Evolutionary conservation across 2,113 vertebrate genomes (phyloP).

Genomic region (Bos javanicus): DNA sequence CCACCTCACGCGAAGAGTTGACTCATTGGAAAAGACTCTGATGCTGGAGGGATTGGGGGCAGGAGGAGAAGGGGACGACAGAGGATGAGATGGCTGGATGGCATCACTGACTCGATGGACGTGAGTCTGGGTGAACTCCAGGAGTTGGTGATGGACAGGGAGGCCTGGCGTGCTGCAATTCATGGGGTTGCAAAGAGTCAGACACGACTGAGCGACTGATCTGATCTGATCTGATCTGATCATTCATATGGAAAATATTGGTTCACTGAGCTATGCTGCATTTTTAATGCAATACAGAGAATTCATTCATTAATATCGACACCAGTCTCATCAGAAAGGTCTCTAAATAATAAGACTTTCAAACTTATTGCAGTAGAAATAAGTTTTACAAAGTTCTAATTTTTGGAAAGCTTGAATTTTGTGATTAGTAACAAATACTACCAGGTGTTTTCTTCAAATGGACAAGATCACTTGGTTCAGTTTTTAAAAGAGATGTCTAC

Average conservation of each 20-base stretch:
- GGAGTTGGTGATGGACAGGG: too few relatives aligned
- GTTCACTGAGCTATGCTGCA: neutral
- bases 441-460: neutral
- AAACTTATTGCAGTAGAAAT: neutral
- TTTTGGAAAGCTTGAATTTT: neutral
- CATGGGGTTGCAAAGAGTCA: too few relatives aligned
- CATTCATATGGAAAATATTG: neutral
- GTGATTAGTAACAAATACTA: neutral
- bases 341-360: neutral
- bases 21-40: too few relatives aligned
- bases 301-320: neutral
- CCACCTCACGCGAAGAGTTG: too few relatives aligned
- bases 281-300: neutral
- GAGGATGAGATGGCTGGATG: too few relatives aligned
- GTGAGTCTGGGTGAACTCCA: too few relatives aligned
- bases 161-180: too few relatives aligned
- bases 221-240: too few relatives aligned
- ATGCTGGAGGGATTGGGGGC: too few relatives aligned
- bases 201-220: too few relatives aligned
- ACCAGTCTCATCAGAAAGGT: neutral
- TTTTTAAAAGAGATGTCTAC: neutral
- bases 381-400: neutral
- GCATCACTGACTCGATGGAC: too few relatives aligned
- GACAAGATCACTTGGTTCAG: neutral
- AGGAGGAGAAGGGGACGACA: too few relatives aligned